These are phyloP conservation scores for Sclerurus mexicanus DNA, from an alignment of 2,113 vertebrate genomes.

Conservation along the genomic window DNA sequence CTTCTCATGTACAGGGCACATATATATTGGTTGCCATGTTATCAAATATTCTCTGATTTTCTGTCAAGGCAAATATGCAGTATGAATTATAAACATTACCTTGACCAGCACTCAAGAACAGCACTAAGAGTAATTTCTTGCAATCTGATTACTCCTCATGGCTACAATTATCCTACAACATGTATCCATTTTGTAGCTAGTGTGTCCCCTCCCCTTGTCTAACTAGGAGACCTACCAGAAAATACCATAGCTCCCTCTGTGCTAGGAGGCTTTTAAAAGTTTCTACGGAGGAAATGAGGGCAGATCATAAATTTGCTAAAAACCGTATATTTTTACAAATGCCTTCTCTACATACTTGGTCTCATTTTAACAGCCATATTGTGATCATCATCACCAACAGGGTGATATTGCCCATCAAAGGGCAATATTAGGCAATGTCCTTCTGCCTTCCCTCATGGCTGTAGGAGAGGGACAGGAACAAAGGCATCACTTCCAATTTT, in stretches of 20 bases:
- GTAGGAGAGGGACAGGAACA: neutral
- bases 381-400: neutral
- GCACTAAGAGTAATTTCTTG: neutral
- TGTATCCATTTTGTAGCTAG: neutral
- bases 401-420: too few species aligned
- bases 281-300: neutral
- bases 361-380: accelerated
- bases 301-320: neutral
- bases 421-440: neutral
- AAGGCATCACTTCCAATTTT: neutral
- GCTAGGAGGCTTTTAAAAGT: neutral
- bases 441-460: neutral
- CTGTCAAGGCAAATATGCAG: neutral
- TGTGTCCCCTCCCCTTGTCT: neutral
- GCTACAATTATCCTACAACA: neutral
- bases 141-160: neutral
- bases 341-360: neutral
- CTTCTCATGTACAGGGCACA: neutral
- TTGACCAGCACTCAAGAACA: neutral
- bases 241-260: neutral
- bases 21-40: neutral
- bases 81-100: neutral
- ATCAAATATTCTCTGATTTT: neutral
- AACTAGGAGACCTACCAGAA: neutral
- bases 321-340: neutral